Evolutionary conservation across 2,113 vertebrate species (phyloP), one percentile per base, ranked within the genome.

Genomic region (Pelobates fuscus): DNA sequence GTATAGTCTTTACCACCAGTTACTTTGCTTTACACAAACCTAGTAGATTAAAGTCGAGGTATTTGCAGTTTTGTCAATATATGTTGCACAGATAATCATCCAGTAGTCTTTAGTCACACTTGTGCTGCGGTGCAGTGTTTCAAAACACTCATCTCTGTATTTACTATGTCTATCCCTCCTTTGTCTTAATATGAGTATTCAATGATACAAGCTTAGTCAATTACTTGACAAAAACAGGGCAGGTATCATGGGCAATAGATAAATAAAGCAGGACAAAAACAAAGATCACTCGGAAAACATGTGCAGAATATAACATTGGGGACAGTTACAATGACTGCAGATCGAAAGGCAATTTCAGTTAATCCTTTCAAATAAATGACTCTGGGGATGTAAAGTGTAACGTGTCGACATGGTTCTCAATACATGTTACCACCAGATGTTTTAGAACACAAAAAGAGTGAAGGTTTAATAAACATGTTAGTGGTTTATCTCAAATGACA

Each of bases 341-440:
- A 55, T 55, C 52, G 21, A 55, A 55, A 55, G 52, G 52, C 52
- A 55, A 55, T 55, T 23, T 55, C 20, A 55, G 52, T 55, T 55
- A 55, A 55, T 55, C 2, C 52, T 10, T 55, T 20, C 21, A 4
- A 55, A 8, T 55, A 5, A 55, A 10, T 6, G 20, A 4, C 18
- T 55, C 20, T 55, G 8, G 52, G 11, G 52, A 55, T 21, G 11
- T 3, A 21, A 55, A 55, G 20, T 17, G 17, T 55, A 55, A 55
- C 52, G 21, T 55, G 21, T 4, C 5, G 52, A 55, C 17, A 20
- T 55, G 52, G n/a, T 55, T 20, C 44, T 4, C 17, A 18, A 49
- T 49, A 49, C 32, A 37, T 37, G 32, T n/a, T n/a, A n/a, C n/a
- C n/a, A n/a, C n/a, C n/a, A n/a, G 44, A 49, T 49, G 44, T 17